These are phyloP conservation scores for Blastobasis lacticolella DNA, from an alignment of 2,888 invertebrate genomes.

Conservation along the genomic window DNA sequence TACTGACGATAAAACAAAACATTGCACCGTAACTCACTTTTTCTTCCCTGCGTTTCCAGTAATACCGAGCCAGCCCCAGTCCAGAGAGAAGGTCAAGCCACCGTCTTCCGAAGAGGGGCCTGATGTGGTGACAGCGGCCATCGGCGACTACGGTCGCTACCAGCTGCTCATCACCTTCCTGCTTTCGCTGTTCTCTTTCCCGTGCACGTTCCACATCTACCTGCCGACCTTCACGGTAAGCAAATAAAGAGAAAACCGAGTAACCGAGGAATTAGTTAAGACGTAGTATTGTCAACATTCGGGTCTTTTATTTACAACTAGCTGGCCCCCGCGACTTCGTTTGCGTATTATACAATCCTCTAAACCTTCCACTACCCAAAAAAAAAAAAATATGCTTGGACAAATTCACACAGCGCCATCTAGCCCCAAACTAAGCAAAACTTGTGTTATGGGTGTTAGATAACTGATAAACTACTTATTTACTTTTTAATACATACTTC, in stretches of 20 bases:
- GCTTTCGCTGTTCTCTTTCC: conserved; percentile 83
- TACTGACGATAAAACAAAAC: neutral
- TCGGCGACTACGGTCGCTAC: conserved; percentile 86
- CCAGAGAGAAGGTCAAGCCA: conserved; percentile 40
- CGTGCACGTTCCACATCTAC: conserved; percentile 87
- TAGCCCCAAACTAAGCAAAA: too few species aligned
- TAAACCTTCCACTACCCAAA: too few species aligned
- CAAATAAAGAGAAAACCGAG: conserved; percentile 7
- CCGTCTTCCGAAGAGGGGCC: conserved; percentile 46
- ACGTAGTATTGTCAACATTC: too few species aligned
- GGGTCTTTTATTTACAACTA: too few species aligned
- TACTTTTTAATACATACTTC: too few species aligned
- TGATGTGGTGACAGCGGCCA: conserved; percentile 78
- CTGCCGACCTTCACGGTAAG: conserved; percentile 82
- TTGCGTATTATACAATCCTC: too few species aligned
- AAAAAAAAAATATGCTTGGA: too few species aligned
- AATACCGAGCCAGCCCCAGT: conserved; percentile 51
- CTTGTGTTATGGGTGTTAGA: too few species aligned
- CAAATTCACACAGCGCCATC: too few species aligned
- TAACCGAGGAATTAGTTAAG: too few species aligned
- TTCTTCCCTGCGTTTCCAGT: conserved; percentile 40
- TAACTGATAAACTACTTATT: too few species aligned
- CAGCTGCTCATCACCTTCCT: conserved; percentile 83
- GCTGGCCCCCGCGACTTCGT: too few species aligned
- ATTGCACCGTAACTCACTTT: neutral